Evolutionary conservation across 2,797 vertebrate genomes (phyloP).

Genomic region (Pangasius macronema): DNA sequence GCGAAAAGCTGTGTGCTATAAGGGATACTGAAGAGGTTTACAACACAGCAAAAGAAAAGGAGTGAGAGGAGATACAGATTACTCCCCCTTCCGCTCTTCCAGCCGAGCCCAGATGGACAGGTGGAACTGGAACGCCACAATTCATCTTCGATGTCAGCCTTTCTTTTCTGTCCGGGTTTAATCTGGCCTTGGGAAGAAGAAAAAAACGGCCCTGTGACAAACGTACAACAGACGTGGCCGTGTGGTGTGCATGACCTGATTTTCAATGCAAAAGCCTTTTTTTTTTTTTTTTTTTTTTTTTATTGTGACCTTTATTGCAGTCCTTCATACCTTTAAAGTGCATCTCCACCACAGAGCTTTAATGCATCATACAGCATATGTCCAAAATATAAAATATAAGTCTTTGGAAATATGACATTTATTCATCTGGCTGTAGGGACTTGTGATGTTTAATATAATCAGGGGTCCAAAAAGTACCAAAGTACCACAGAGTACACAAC

Average conservation of each 20-base stretch:
- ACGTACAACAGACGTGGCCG: conserved; percentile 50
- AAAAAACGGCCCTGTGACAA: conserved; percentile 52
- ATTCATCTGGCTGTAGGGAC: background rate
- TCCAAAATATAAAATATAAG: background rate
- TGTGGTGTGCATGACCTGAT: conserved; percentile 61
- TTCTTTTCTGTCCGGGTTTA: conserved; percentile 62
- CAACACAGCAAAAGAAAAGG: conserved; percentile 48
- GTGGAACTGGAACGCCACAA: conserved; percentile 55
- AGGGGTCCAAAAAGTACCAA: background rate
- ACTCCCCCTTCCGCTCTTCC: conserved; percentile 46
- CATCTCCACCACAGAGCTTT: background rate
- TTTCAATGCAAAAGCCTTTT: conserved; percentile 56
- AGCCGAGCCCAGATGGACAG: conserved; percentile 59
- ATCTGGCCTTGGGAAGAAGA: conserved; percentile 53
- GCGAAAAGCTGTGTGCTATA: background rate
- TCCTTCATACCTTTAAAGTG: background rate
- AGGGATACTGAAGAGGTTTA: background rate
- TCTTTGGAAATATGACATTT: background rate
- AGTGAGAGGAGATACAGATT: conserved; percentile 36
- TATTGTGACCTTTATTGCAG: background rate
- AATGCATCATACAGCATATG: background rate
- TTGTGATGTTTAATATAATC: background rate
- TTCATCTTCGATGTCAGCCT: conserved; percentile 67
- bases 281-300: background rate
- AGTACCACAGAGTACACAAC: no score